Base-by-base conservation (phyloP, 2,888 invertebrate species). In the Drosophila ezoana region DNA sequence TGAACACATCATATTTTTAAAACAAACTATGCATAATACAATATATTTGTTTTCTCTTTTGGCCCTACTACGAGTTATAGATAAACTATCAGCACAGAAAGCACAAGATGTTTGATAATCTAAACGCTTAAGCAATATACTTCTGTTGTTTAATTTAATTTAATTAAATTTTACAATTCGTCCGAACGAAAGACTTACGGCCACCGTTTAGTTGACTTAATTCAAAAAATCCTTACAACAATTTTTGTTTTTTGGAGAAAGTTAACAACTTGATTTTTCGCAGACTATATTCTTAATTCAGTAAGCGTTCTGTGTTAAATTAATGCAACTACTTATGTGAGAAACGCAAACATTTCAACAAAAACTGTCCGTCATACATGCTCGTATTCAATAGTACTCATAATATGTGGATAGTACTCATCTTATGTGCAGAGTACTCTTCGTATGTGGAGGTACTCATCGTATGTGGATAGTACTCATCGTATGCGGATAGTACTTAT, bases 31-130 rank as follows among this genome's bases (percentile, higher is more conserved):
- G 18, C 4, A 33, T 18, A 14, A 37, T 14, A n/a, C 2, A 6
- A n/a, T n/a, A 5, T 23, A 5, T 38, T 38, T 14, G 16, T 40
- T 10, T 40, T 10, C 16, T 14, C 3, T 9, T 14, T 14, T 38
- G 8, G 6, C 23, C 23, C 8, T 28, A 28, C 23, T 8, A 8
- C 8, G 8, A 28, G 23, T 6, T 23, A 28, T 8, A 20, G n/a
- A 35, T 35, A 35, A 3, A 35, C 35, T 35, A 14, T 14, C 8
- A 43, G 20, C 33, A 20, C 16, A 9, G 61, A 18, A 23, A 10
- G 62, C 13, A 18, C 11, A 16, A 11, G 11, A 61, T 60, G 35
- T 16, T 18, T 35, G 4, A 16, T 35, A 58, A 18, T 18, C 11
- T 16, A 13, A 16, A 35, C 35, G 37, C 35, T 23, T 37, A 23